These are phyloP conservation scores for Ellobius talpinus DNA, from an alignment of 2,113 vertebrate genomes.

Conservation along the genomic window DNA sequence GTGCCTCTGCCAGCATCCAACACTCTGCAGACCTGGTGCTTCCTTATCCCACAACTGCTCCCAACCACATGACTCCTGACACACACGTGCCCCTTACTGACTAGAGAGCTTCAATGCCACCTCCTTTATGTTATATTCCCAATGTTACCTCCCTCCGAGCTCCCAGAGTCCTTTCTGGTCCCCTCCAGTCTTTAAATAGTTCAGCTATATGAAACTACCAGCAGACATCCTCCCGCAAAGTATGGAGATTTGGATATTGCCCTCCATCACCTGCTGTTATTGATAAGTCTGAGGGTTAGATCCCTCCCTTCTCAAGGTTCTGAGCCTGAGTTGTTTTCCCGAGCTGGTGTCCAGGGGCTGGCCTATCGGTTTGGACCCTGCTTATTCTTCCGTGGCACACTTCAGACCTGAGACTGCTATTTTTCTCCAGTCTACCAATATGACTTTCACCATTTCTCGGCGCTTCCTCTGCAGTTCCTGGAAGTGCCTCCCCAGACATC, in stretches of 20 bases:
- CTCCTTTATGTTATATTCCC: not conserved
- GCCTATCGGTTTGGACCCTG: not conserved
- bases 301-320: not conserved
- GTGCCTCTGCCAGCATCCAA: not conserved
- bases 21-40: not conserved
- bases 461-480: not conserved
- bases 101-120: not conserved
- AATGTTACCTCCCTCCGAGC: not conserved
- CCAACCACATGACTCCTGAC: not conserved
- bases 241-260: fast-evolving
- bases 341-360: fast-evolving
- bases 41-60: no score
- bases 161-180: not conserved
- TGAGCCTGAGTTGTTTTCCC: not conserved
- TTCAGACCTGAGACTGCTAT: not conserved
- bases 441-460: not conserved
- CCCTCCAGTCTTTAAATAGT: not conserved
- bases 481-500: not conserved
- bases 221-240: not conserved
- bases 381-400: not conserved
- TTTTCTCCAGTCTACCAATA: not conserved
- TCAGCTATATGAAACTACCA: not conserved
- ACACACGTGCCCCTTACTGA: not conserved
- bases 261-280: not conserved
- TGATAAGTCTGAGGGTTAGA: not conserved